Percentiles rank a stretch among this genome's conserved stretches.
These are phyloP conservation scores for Ecliptopera silaceata DNA, from an alignment of 2,888 invertebrate species.

Conservation along the genomic window DNA sequence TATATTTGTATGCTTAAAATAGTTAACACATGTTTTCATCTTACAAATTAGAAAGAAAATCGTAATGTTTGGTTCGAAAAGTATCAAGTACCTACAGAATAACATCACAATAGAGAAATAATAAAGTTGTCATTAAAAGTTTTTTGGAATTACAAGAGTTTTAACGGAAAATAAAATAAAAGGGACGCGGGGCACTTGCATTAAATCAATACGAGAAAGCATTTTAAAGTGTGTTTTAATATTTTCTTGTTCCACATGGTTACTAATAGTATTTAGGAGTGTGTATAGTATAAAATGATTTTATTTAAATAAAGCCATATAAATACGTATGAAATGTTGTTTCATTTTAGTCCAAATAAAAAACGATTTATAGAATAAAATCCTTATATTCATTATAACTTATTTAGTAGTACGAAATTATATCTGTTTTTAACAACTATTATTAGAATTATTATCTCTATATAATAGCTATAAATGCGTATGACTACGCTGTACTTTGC, in stretches of 20 bases:
- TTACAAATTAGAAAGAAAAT: too few relatives aligned
- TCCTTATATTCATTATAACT: constrained; percentile 66
- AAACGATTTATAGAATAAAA: constrained; percentile 46
- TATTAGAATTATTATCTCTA: constrained; percentile 52
- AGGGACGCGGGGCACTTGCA: too few relatives aligned
- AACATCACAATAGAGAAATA: too few relatives aligned
- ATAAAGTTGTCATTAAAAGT: too few relatives aligned
- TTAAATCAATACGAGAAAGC: constrained; percentile 28
- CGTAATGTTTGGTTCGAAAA: too few relatives aligned
- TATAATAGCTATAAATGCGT: constrained; percentile 64
- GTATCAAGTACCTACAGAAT: too few relatives aligned
- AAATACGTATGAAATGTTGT: constrained; percentile 18
- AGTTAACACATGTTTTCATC: too few relatives aligned
- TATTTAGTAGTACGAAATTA: constrained; percentile 59
- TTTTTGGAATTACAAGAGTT: too few relatives aligned
- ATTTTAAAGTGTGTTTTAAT: constrained; percentile 43
- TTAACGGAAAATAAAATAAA: too few relatives aligned
- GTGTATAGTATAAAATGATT: constrained; percentile 45
- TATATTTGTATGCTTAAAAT: too few relatives aligned
- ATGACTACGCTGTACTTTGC: constrained; percentile 53
- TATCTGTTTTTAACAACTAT: constrained; percentile 63
- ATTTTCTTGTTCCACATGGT: constrained; percentile 57
- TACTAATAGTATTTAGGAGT: constrained; percentile 61
- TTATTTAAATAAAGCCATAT: constrained; percentile 60
- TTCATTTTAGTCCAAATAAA: constrained; percentile 26